phyloP scores from a whole-genome alignment of 2,888 invertebrate genomes.

The Acanthoscelides obtectus region DNA sequence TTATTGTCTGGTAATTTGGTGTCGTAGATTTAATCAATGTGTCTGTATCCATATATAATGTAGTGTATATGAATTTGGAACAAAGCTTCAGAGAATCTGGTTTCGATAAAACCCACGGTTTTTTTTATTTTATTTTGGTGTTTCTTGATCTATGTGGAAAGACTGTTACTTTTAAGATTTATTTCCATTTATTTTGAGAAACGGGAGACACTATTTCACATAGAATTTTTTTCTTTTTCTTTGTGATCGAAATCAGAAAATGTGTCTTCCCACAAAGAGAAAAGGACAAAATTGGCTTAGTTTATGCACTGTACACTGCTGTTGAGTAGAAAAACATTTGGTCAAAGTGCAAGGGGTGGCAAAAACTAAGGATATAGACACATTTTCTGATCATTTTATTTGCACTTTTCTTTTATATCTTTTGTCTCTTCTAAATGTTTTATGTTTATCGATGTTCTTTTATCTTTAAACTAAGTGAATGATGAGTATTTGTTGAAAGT shows the following conservation, averaged over 20 bases:
- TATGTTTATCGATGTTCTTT: conserved; percentile 23
- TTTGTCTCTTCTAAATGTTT: conserved; percentile 19
- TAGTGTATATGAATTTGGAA: neutral
- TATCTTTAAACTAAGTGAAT: conserved; percentile 8
- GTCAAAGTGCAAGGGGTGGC: conserved; percentile 45
- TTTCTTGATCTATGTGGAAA: conserved; percentile 74
- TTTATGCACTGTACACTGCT: conserved; percentile 55
- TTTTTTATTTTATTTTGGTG: conserved; percentile 17
- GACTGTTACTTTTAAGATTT: conserved; percentile 47
- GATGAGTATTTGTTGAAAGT: conserved; percentile 18
- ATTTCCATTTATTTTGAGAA: conserved; percentile 6
- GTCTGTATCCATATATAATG: neutral
- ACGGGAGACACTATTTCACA: conserved; percentile 11
- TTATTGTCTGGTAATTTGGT: neutral
- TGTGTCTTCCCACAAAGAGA: conserved; percentile 74
- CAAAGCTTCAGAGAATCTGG: neutral
- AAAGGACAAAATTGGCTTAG: conserved; percentile 53
- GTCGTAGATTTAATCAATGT: neutral
- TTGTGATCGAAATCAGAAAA: conserved; percentile 63
- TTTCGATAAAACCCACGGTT: neutral
- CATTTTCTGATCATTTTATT: conserved; percentile 59
- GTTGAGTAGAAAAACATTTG: conserved; percentile 40
- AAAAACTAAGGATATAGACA: conserved; percentile 47
- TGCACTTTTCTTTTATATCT: conserved; percentile 17
- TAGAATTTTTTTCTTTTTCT: conserved; percentile 1